phyloP scores from a whole-genome alignment of 2,888 invertebrate species.

The Noctua comes region DNA sequence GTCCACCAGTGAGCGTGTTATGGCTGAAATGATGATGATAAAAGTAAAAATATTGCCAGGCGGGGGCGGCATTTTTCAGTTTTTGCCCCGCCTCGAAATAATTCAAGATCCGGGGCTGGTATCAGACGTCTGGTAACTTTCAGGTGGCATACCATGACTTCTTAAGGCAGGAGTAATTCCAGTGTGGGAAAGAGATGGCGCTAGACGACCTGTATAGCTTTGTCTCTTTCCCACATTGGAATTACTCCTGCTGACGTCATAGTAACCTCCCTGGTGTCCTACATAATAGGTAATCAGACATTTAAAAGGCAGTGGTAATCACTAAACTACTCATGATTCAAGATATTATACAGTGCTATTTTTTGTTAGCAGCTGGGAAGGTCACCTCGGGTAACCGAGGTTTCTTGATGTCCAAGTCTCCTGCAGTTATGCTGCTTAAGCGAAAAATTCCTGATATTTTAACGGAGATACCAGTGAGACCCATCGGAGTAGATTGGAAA shows the following conservation, averaged over 20 bases:
- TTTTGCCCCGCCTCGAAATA: too few relatives aligned
- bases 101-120: too few relatives aligned
- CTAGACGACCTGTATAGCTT: too few relatives aligned
- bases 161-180: too few relatives aligned
- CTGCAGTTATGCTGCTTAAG: constrained; percentile 78
- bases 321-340: background rate
- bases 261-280: too few relatives aligned
- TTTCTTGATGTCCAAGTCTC: constrained; percentile 78
- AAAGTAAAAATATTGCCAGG: too few relatives aligned
- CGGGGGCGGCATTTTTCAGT: too few relatives aligned
- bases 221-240: too few relatives aligned
- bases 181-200: too few relatives aligned
- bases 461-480: constrained; percentile 77
- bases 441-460: constrained; percentile 79
- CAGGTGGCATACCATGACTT: background rate
- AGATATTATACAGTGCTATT: background rate
- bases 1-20: too few relatives aligned
- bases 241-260: too few relatives aligned
- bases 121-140: background rate
- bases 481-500: constrained; percentile 75
- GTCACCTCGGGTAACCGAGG: constrained; percentile 63
- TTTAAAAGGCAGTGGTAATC: background rate
- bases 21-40: too few relatives aligned
- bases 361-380: constrained; percentile 69
- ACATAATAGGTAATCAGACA: background rate